Evolutionary conservation across 2,888 invertebrate genomes (phyloP), one percentile per base, ranked within the genome.

Genomic region (Caenorhabditis virilis): DNA sequence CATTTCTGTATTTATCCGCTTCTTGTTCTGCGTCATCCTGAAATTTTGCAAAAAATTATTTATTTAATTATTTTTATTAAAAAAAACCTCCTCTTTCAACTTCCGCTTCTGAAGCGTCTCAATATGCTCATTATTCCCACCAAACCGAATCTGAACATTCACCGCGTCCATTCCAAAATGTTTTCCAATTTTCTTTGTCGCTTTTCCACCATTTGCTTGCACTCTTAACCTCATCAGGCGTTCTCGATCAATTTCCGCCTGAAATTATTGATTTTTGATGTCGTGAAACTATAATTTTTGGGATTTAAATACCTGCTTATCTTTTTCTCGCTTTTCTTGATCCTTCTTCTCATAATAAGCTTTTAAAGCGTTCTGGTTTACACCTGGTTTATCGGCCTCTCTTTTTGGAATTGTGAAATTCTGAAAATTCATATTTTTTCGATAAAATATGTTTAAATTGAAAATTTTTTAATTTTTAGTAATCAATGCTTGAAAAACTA

Each of bases 141-240:
- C 76, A 50, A 69, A 78, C 9, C 74, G 56, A 25, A 72, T 73
- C 62, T 78, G 78, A n/a, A 78, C 43, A 16, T 76, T 68, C 16
- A 78, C 65, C 0, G 71, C 65, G 50, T 73, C 65, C 39, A 74
- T 47, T 27, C 78, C 78, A 38, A 78, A 78, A 22, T 77, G 77
- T 47, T 70, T 71, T 13, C 76, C 77, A 35, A 78, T 70, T 54
- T 78, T 78, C 54, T 78, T 78, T 48, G 69, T 78, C n/a, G 78
- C 78, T 59, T 73, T 72, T 54, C 78, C 78, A n/a, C 74, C 73
- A 46, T 72, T 65, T n/a, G 71, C 68, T 55, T 78, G 72, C 55
- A 78, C 46, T 42, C 78, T 45, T 38, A 75, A 60, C 48, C 65
- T 60, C 53, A 76, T 76, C 41, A 78, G 59, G 25, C 56, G 51